Evolutionary conservation across 2,797 vertebrate species (phyloP), one percentile per base, ranked within the genome.

Genomic region (Lutjanus argentimaculatus): DNA sequence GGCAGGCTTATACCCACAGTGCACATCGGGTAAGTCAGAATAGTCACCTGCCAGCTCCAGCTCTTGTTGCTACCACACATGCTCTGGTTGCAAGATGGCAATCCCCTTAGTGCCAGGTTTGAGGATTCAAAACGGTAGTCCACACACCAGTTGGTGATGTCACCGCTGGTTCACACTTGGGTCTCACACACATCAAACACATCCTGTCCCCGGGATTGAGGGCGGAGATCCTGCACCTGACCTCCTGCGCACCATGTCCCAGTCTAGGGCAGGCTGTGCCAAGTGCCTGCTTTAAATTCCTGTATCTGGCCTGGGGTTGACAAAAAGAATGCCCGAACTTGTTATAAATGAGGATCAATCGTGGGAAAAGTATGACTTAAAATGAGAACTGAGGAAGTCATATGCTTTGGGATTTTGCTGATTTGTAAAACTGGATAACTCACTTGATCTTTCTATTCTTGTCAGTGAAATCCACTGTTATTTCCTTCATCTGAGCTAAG

Each of bases 391-490:
- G 40, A 6, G 51, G 56, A 77, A 79, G 67, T 82, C 67, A 80
- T 79, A 40, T 72, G 80, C 76, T 82, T 40, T 3, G 58, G 66
- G 75, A 72, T 76, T 90, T 90, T 61, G 61, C 49, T 46, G 62
- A 86, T 85, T 86, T 84, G 75, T 76, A 77, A 79, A 88, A 80
- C 64, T 76, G 61, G 56, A 83, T 84, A 80, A 85, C 70, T 80
- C 72, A 67, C 66, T 92, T 88, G 63, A 90, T 91, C 85, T 88
- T 85, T 85, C 77, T 77, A 69, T 88, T 87, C 74, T 79, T 89
- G 59, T 83, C 71, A 72, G 75, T 67, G 72, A 90, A 92, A 89
- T 86, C 82, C 74, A 72, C 49, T 71, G 66, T 77, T 88, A 77
- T 86, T 84, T 89, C 72, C 69, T 72, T 79, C 77, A 83, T 87